Conservation (phyloP, 2,888 invertebrate species). For the Chouioia cunea region DNA sequence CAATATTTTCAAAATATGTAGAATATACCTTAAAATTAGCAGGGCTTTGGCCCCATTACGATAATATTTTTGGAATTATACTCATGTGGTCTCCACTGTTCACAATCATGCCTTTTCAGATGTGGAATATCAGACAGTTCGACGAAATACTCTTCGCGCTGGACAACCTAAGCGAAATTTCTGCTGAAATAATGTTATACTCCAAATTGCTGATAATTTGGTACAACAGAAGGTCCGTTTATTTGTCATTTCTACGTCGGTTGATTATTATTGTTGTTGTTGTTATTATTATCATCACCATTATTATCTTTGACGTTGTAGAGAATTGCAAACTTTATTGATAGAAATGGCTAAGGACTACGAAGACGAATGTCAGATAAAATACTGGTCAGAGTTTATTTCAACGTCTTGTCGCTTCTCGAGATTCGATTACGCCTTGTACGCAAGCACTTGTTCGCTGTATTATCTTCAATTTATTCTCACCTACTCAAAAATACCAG, state of each 20-base stretch:
- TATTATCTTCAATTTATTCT: constrained; percentile 9
- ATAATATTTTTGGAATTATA: neutral
- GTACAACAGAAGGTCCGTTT: constrained; percentile 18
- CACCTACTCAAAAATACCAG: neutral
- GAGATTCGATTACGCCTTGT: constrained; percentile 13
- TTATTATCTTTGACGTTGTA: neutral
- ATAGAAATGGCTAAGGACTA: constrained; percentile 25
- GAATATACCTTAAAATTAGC: constrained; percentile 4
- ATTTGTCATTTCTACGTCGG: no score
- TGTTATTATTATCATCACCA: no score
- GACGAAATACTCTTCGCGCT: constrained; percentile 6
- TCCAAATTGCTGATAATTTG: constrained; percentile 19
- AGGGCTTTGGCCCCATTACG: constrained; percentile 1
- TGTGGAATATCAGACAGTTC: neutral
- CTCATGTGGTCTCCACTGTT: neutral
- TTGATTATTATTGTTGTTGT: no score
- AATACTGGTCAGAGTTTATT: constrained; percentile 8
- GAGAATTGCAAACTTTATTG: constrained; percentile 1
- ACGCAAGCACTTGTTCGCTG: neutral
- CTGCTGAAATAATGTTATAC: neutral
- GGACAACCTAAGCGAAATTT: constrained; percentile 13
- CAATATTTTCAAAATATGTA: no score
- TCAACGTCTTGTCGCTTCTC: constrained; percentile 3
- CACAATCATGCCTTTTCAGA: constrained; percentile 33
- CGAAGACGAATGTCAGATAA: neutral